Evolutionary conservation across 2,888 invertebrate genomes (phyloP).

Genomic region (Prosopocoilus inquinatus): DNA sequence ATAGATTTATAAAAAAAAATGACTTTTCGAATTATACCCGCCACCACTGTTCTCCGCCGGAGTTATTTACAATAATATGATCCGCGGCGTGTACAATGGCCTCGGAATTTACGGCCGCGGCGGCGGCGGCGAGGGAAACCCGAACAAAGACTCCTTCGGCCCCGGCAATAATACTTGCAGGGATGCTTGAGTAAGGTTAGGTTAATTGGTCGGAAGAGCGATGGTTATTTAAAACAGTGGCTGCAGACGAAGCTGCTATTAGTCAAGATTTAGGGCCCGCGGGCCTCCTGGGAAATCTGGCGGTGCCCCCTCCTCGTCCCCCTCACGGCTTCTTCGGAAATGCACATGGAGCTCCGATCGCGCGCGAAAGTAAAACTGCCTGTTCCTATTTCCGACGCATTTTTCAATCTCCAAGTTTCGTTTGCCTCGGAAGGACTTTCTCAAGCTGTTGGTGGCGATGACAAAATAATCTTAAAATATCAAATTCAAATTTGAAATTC

Average conservation of each 20-base stretch:
- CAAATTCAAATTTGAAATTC: too few species aligned
- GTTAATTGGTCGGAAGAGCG: constrained; percentile 34
- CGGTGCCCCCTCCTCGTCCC: constrained; percentile 24
- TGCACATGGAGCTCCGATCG: too few species aligned
- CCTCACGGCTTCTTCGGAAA: constrained; percentile 26
- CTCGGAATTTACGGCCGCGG: too few species aligned
- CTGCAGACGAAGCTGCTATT: constrained; percentile 35
- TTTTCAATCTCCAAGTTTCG: not conserved
- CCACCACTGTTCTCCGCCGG: too few species aligned
- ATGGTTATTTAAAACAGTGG: constrained; percentile 36
- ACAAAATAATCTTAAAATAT: not conserved
- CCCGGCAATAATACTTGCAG: constrained; percentile 11
- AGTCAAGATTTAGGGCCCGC: constrained; percentile 34
- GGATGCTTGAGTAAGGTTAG: constrained; percentile 24
- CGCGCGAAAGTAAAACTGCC: not conserved
- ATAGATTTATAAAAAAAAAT: too few species aligned
- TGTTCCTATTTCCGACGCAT: not conserved
- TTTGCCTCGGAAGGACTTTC: too few species aligned
- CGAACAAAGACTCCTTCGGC: too few species aligned
- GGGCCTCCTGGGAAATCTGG: constrained; percentile 30
- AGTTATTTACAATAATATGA: too few species aligned
- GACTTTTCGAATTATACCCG: too few species aligned
- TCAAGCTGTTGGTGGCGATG: not conserved
- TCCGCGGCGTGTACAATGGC: too few species aligned
- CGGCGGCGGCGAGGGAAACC: too few species aligned